A percentile compares a stretch with the other conserved stretches of the same genome.
phyloP scores from a whole-genome alignment of 2,888 invertebrate genomes.

The Phanerotoma sp. region DNA sequence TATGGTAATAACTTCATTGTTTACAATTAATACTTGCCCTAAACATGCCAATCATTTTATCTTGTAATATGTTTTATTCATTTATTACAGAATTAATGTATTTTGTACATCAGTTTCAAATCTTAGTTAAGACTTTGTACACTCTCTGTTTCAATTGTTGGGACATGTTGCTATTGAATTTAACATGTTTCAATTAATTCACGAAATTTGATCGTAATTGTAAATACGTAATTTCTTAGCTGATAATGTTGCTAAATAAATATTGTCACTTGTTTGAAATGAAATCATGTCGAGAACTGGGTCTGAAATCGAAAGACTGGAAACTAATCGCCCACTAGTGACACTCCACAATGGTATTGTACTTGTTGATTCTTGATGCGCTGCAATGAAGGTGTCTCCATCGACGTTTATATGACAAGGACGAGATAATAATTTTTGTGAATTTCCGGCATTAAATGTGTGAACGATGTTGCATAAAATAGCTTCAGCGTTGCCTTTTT shows the following conservation, averaged over 20 bases:
- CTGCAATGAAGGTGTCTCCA: slow-evolving; percentile 67
- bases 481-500: slow-evolving; percentile 56
- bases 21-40: too few species aligned
- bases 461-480: slow-evolving; percentile 63
- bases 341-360: slow-evolving; percentile 68
- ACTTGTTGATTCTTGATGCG: slow-evolving; percentile 74
- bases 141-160: neutral
- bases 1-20: too few species aligned
- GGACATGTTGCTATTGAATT: neutral
- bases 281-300: slow-evolving; percentile 70
- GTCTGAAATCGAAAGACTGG: slow-evolving; percentile 65
- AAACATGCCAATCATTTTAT: neutral
- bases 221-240: slow-evolving; percentile 69
- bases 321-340: slow-evolving; percentile 60
- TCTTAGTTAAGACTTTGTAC: neutral
- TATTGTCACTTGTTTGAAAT: slow-evolving; percentile 60
- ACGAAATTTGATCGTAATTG: slow-evolving; percentile 51
- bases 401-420: slow-evolving; percentile 64
- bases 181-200: neutral
- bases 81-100: neutral
- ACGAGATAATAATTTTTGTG: slow-evolving; percentile 69
- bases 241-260: slow-evolving; percentile 67
- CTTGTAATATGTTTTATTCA: neutral
- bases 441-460: slow-evolving; percentile 68
- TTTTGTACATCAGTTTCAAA: too few species aligned